Base-by-base conservation (phyloP, 2,113 vertebrate genomes). In the Chionomys nivalis region DNA sequence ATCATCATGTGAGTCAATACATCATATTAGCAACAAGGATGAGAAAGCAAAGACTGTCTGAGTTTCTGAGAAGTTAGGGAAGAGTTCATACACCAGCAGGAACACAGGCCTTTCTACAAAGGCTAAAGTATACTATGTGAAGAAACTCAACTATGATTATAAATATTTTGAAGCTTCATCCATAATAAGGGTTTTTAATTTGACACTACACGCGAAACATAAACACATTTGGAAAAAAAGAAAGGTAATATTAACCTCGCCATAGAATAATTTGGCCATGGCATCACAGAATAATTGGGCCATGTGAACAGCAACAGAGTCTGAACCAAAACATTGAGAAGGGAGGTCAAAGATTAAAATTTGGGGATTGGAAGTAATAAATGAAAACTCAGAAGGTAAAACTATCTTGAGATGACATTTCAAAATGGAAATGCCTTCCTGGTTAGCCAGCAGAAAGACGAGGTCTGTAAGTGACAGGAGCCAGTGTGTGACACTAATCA, bases 401-500 rank as follows among this genome's bases (percentile, higher is more conserved):
- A 11, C 17, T 68, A 90, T 68, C 90, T 58, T 92, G 23, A 82
- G 91, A 81, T 47, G 21, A 7, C 77, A 92, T 92, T 96, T 93
- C 58, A 65, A 92, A 96, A 68, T 49, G 55, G 73, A 94, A 95
- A 78, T 93, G 81, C 44, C 75, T 94, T 89, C 61, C 63, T 87
- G 77, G 55, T 88, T 94, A 93, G 87, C 31, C 42, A 87, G 42
- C 24, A 61, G 52, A 55, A 10, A 82, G 88, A 91, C 65, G 23
- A 81, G 52, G 65, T 77, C 91, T 76, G 65, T 81, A 52, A 61
- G 42, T 55, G 79, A 92, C 97, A 94, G 88, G 44, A 81, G 82
- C 81, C 9, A 47, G 49, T 33, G 36, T 44, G 7, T 96, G 95
- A 96, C 92, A 87, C 90, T 94, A 94, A 96, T 94, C 86, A 96